Evolutionary conservation across 2,888 invertebrate genomes (phyloP).

Genomic region (Athetis lepigone): DNA sequence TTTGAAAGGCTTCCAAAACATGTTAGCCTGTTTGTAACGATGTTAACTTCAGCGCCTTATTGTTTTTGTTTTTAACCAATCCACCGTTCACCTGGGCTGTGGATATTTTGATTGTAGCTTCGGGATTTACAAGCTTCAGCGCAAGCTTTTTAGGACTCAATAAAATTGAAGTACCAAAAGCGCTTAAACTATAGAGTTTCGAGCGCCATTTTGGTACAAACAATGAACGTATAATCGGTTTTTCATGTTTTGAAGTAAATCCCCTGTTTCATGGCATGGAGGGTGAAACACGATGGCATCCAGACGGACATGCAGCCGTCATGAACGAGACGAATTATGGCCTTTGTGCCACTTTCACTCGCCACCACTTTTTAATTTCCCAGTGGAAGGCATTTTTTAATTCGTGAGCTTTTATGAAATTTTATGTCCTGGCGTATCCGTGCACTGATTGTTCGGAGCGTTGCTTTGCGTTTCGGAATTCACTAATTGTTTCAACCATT

Average conservation of each 20-base stretch:
- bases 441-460: conserved; percentile 76
- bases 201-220: conserved; percentile 78
- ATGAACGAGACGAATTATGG: conserved; percentile 86
- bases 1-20: conserved; percentile 30
- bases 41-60: conserved; percentile 30
- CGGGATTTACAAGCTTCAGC: conserved; percentile 74
- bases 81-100: conserved; percentile 50
- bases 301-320: conserved; percentile 79
- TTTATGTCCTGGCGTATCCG: conserved; percentile 78
- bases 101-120: conserved; percentile 66
- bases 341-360: conserved; percentile 86
- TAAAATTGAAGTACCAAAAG: conserved; percentile 81
- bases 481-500: conserved; percentile 75
- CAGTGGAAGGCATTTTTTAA: conserved; percentile 85
- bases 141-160: conserved; percentile 82
- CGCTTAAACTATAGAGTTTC: conserved; percentile 76
- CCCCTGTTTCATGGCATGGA: conserved; percentile 76
- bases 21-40: conserved; percentile 20
- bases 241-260: conserved; percentile 85
- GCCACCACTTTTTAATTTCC: conserved; percentile 85
- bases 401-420: conserved; percentile 86
- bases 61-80: conserved; percentile 42
- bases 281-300: conserved; percentile 69
- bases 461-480: conserved; percentile 70
- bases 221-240: conserved; percentile 85